Percentiles rank a stretch among this genome's conserved stretches.
phyloP scores from a whole-genome alignment of 2,888 invertebrate species.

The Metellina segmentata region DNA sequence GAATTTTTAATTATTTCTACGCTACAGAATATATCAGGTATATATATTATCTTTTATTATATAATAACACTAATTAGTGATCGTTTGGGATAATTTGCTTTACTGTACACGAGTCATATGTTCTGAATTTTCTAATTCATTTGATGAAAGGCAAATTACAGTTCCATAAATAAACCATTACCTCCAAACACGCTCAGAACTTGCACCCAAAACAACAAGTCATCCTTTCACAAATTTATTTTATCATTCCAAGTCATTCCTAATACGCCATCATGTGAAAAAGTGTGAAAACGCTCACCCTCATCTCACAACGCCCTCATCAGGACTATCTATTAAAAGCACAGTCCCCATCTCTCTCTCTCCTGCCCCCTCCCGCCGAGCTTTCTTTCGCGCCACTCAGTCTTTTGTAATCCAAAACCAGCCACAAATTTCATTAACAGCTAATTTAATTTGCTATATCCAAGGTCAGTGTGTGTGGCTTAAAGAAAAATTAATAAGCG shows the following conservation, averaged over 20 bases:
- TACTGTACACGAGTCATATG: too few species aligned
- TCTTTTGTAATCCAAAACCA: conserved; percentile 60
- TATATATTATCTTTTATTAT: too few species aligned
- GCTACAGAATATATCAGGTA: too few species aligned
- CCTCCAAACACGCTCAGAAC: background rate
- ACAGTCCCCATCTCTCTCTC: background rate
- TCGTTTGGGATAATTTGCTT: too few species aligned
- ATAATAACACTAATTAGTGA: too few species aligned
- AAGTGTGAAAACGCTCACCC: background rate
- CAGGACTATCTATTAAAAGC: too few species aligned
- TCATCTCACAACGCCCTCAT: background rate
- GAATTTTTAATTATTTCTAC: too few species aligned
- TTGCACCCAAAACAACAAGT: background rate
- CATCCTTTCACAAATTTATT: background rate
- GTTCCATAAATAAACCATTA: background rate
- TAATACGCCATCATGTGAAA: background rate
- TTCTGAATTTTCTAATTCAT: too few species aligned
- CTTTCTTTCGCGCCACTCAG: background rate
- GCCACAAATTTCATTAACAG: conserved; percentile 73
- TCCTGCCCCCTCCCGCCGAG: background rate
- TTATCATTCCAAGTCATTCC: background rate
- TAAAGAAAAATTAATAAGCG: conserved; percentile 76
- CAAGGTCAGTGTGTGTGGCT: conserved; percentile 55
- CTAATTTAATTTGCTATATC: conserved; percentile 75
- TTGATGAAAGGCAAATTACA: background rate